Conservation (phyloP, 2,113 vertebrate genomes). For the Aptenodytes patagonicus region DNA sequence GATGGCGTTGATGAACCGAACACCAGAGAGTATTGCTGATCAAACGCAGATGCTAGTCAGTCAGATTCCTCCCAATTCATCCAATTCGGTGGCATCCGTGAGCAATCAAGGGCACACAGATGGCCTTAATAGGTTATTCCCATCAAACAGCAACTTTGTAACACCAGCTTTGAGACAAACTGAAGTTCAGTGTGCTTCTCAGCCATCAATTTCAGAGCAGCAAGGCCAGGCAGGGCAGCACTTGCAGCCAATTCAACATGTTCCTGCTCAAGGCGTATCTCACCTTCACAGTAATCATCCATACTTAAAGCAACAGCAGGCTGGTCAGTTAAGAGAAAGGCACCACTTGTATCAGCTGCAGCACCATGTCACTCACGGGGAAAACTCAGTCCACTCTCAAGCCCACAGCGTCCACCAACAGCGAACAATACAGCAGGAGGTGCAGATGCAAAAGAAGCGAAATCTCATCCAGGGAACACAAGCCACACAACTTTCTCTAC, state of each 20-base stretch:
- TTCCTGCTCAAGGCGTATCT: slow-evolving; percentile 76
- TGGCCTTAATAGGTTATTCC: slow-evolving; percentile 81
- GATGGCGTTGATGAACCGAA: slow-evolving; percentile 74
- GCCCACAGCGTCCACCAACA: slow-evolving; percentile 86
- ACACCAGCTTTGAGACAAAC: slow-evolving; percentile 76
- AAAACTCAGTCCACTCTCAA: slow-evolving; percentile 74
- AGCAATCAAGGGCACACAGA: slow-evolving; percentile 79
- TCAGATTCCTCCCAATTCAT: slow-evolving; percentile 82
- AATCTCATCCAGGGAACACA: slow-evolving; percentile 84
- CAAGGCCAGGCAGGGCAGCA: slow-evolving; percentile 80
- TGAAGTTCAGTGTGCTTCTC: slow-evolving; percentile 85
- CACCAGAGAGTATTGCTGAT: slow-evolving; percentile 74
- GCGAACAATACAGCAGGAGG: slow-evolving; percentile 88
- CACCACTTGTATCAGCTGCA: slow-evolving; percentile 94
- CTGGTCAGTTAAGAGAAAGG: slow-evolving; percentile 79
- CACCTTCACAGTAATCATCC: slow-evolving; percentile 85
- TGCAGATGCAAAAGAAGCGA: slow-evolving; percentile 93
- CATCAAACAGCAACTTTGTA: slow-evolving; percentile 82
- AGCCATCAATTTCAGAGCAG: slow-evolving; percentile 81
- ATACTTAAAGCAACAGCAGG: slow-evolving; percentile 88
- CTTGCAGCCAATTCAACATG: slow-evolving; percentile 83
- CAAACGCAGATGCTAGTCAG: slow-evolving; percentile 84
- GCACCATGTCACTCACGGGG: slow-evolving; percentile 86
- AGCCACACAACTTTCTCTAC: slow-evolving; percentile 81
- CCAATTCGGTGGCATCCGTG: slow-evolving; percentile 73